These are phyloP conservation scores for Bursaphelenchus mucronatus DNA, from an alignment of 1,140 invertebrate species.

Conservation along the genomic window DNA sequence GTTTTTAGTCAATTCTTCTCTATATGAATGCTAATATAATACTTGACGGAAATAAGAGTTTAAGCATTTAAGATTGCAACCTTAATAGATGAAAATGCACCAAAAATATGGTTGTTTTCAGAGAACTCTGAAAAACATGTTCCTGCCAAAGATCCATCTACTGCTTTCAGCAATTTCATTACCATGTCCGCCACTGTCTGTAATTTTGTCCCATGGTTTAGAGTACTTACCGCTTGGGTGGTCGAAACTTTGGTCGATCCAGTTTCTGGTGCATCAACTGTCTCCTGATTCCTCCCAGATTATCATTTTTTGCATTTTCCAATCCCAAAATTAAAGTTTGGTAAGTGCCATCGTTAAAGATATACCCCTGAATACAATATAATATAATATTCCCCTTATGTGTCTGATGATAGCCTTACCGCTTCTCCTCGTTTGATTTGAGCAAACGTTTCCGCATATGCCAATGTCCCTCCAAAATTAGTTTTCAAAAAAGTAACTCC, in stretches of 20 bases:
- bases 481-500: slow-evolving; percentile 69
- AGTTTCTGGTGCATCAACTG: slow-evolving; percentile 57
- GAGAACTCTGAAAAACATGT: too few species aligned
- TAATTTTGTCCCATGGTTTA: slow-evolving; percentile 7
- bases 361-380: slow-evolving; percentile 47
- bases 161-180: too few species aligned
- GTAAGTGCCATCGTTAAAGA: slow-evolving; percentile 59
- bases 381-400: background rate
- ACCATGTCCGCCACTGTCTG: too few species aligned
- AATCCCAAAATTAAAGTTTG: slow-evolving; percentile 58
- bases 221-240: slow-evolving; percentile 35
- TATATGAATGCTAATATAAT: too few species aligned
- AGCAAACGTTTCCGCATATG: slow-evolving; percentile 50
- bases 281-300: slow-evolving; percentile 52
- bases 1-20: too few species aligned
- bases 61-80: too few species aligned
- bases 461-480: slow-evolving; percentile 69
- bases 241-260: slow-evolving; percentile 46
- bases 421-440: slow-evolving; percentile 38
- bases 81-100: too few species aligned
- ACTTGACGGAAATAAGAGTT: too few species aligned
- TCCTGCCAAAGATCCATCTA: too few species aligned
- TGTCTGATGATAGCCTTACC: slow-evolving; percentile 23
- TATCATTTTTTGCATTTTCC: slow-evolving; percentile 45
- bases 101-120: too few species aligned